Conservation (phyloP, 1,140 invertebrate species). For the Zeugodacus cucurbitae region DNA sequence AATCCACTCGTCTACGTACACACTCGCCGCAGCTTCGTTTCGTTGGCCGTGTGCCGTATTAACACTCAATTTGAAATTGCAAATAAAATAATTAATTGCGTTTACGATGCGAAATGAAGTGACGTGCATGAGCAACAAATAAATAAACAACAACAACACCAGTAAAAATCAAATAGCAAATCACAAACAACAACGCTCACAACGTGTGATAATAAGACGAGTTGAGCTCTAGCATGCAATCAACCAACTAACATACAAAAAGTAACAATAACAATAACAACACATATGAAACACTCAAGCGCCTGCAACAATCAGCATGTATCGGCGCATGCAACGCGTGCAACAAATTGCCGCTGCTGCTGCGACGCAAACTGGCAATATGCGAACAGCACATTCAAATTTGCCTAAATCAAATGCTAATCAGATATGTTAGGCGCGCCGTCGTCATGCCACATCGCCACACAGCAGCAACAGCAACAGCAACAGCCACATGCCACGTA, state of each 20-base stretch:
- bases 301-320: neutral
- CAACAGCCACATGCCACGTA: neutral
- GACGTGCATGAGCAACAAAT: neutral
- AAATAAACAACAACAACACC: neutral
- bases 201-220: constrained; percentile 17
- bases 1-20: too few species aligned
- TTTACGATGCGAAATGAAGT: neutral
- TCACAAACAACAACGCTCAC: neutral
- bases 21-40: too few species aligned
- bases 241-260: neutral
- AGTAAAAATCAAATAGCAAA: neutral
- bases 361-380: neutral
- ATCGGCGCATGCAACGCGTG: constrained; percentile 1
- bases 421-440: constrained; percentile 18
- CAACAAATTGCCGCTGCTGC: constrained; percentile 28
- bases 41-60: neutral
- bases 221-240: neutral
- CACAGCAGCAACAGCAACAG: too few species aligned
- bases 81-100: constrained; percentile 27
- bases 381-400: neutral
- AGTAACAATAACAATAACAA: neutral
- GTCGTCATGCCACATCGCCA: neutral
- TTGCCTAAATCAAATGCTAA: constrained; percentile 37
- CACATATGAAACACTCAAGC: neutral
- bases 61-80: constrained; percentile 20